Percentiles rank a stretch among this genome's conserved stretches.
Evolutionary conservation across 2,888 invertebrate genomes (phyloP).

Genomic region (Eupelmus urozonus): DNA sequence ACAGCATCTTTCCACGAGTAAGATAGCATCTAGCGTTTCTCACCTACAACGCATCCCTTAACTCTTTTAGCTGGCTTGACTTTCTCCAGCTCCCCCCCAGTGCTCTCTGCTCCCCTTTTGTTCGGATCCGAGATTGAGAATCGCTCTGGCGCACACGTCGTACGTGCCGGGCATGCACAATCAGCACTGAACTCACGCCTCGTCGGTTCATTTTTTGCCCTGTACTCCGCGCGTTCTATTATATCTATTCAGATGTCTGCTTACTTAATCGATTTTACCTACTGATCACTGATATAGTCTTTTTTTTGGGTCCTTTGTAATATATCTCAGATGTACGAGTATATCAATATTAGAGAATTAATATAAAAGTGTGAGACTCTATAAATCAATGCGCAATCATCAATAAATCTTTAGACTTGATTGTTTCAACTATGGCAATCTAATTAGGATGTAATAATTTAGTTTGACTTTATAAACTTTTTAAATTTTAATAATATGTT

Average conservation of each 20-base stretch:
- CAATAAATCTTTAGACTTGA: too few relatives aligned
- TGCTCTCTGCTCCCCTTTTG: neutral
- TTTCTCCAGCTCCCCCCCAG: conserved; percentile 17
- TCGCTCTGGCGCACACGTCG: neutral
- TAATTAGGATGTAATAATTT: too few relatives aligned
- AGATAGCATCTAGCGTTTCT: conserved; percentile 32
- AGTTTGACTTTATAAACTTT: too few relatives aligned
- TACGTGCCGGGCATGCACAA: conserved; percentile 37
- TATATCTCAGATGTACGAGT: too few relatives aligned
- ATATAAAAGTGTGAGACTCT: too few relatives aligned
- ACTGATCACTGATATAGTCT: neutral
- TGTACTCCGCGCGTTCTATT: neutral
- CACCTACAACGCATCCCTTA: neutral
- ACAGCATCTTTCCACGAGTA: neutral
- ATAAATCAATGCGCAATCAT: too few relatives aligned
- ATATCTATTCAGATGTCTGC: conserved; percentile 6
- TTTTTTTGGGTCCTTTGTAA: too few relatives aligned
- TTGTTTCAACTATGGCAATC: too few relatives aligned
- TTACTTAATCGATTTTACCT: conserved; percentile 27
- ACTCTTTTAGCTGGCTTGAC: conserved; percentile 36
- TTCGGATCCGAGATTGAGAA: conserved; percentile 16
- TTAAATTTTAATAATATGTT: too few relatives aligned
- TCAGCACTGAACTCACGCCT: conserved; percentile 13
- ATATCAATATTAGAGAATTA: too few relatives aligned
- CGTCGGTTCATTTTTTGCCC: neutral